Conservation (phyloP, 2,797 vertebrate species). For the Pseudocheirus occidentalis region DNA sequence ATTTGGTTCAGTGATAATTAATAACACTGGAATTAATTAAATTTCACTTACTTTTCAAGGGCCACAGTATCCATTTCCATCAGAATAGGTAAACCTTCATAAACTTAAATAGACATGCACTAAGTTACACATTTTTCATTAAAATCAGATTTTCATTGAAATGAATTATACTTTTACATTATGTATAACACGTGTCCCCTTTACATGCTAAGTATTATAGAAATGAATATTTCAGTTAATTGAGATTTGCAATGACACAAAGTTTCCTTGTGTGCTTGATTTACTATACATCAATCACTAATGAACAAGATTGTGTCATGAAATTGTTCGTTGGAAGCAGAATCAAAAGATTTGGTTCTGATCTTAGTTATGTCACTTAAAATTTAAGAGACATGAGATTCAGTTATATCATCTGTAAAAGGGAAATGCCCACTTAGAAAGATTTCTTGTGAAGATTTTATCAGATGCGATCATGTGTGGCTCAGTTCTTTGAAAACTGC, state of each 20-base stretch:
- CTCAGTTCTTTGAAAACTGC: not conserved
- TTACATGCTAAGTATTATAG: not conserved
- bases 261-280: not conserved
- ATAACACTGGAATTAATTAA: not conserved
- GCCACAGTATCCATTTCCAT: not conserved
- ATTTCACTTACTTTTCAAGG: not conserved
- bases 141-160: not conserved
- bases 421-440: not conserved
- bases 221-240: not conserved
- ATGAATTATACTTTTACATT: not conserved
- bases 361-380: not conserved
- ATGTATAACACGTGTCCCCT: not conserved
- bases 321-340: not conserved
- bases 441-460: not conserved
- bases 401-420: not conserved
- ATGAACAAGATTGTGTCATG: not conserved
- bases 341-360: not conserved
- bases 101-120: not conserved
- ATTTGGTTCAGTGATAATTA: conserved; percentile 7
- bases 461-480: not conserved
- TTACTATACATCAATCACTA: not conserved
- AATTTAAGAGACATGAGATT: not conserved
- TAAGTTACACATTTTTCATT: not conserved
- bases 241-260: not conserved
- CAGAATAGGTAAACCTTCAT: not conserved